These are phyloP conservation scores for Antigone vipio DNA, from an alignment of 2,113 vertebrate species.

Conservation along the genomic window DNA sequence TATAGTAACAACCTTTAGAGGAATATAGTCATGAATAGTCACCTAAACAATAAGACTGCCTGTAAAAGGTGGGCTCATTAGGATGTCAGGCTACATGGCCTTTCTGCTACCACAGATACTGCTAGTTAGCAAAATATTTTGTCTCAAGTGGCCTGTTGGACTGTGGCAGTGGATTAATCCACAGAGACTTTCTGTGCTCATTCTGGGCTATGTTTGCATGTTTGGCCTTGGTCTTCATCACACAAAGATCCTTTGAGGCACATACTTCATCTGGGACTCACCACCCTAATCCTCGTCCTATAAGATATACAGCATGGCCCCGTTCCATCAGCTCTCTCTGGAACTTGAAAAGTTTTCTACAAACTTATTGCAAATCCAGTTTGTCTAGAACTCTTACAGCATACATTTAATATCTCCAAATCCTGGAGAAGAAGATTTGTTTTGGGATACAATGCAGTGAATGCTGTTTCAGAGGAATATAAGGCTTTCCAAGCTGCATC, in stretches of 20 bases:
- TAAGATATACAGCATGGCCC: accelerated
- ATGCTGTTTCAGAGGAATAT: neutral
- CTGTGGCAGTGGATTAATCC: neutral
- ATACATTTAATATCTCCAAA: neutral
- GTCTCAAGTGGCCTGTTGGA: neutral
- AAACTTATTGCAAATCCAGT: neutral
- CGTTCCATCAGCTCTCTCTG: accelerated
- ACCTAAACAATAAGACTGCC: neutral
- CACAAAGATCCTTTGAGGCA: neutral
- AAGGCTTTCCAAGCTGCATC: neutral
- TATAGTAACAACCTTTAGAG: neutral
- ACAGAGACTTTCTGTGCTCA: neutral
- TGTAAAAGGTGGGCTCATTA: neutral
- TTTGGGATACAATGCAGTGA: neutral
- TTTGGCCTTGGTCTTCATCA: neutral
- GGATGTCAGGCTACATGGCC: neutral
- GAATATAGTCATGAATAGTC: neutral
- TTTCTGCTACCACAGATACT: neutral
- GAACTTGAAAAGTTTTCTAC: neutral
- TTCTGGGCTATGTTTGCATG: neutral
- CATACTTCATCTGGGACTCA: neutral
- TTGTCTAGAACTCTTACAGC: neutral
- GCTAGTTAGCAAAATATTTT: neutral
- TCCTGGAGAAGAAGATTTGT: neutral
- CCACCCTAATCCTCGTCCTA: neutral